Evolutionary conservation across 2,113 vertebrate species (phyloP).

Genomic region (Pitta sordida): DNA sequence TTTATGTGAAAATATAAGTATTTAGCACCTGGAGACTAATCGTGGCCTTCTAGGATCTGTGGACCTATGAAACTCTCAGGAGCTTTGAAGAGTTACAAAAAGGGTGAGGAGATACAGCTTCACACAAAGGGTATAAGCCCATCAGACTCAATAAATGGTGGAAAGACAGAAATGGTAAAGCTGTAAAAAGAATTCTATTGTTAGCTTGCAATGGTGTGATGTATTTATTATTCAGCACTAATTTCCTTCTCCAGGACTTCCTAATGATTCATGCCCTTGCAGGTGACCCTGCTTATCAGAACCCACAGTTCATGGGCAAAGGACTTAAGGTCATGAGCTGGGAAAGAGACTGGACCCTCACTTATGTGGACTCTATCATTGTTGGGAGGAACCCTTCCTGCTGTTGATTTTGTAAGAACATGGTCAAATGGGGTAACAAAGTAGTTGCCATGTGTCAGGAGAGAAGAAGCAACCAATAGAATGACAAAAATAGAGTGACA

Average conservation of each 20-base stretch:
- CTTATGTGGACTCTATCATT: background rate
- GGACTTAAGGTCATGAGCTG: background rate
- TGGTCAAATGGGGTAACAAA: background rate
- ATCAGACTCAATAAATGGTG: background rate
- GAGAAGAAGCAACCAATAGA: background rate
- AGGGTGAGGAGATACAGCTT: background rate
- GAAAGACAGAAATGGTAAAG: background rate
- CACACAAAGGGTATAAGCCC: background rate
- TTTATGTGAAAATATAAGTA: background rate
- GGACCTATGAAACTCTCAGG: background rate
- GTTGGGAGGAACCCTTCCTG: background rate
- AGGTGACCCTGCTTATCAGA: background rate
- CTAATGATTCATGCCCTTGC: background rate
- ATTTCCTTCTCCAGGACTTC: background rate
- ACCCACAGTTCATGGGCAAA: background rate
- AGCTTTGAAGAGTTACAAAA: background rate
- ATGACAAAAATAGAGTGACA: background rate
- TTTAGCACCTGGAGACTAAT: background rate
- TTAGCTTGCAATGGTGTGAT: background rate
- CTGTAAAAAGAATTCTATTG: background rate
- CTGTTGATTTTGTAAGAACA: background rate
- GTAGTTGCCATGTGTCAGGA: background rate
- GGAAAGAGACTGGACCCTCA: background rate
- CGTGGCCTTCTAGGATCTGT: background rate
- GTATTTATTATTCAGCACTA: background rate